Conservation (phyloP, 2,888 invertebrate genomes). For the Sepioteuthis lessoniana region DNA sequence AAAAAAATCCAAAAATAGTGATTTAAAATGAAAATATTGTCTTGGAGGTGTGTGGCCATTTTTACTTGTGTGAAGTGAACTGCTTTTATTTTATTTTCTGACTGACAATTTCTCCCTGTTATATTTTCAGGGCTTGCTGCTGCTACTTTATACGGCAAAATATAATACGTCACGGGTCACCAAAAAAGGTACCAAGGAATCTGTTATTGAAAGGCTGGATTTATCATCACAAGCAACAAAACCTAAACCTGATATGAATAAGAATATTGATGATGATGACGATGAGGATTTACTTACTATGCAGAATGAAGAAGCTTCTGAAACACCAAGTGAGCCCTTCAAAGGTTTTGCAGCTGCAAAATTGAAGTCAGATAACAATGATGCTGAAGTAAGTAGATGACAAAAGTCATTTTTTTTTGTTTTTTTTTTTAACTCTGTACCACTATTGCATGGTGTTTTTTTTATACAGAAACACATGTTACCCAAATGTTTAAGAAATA, state of each 20-base stretch:
- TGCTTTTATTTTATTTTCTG: no score
- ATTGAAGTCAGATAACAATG: background rate
- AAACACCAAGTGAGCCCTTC: background rate
- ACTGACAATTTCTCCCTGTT: background rate
- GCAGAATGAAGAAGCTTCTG: background rate
- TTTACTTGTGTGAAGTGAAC: no score
- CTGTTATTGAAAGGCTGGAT: background rate
- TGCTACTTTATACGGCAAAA: background rate
- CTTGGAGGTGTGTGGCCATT: no score
- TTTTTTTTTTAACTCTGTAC: no score
- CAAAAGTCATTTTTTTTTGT: background rate
- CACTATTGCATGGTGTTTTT: no score
- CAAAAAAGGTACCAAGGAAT: background rate
- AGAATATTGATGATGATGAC: background rate
- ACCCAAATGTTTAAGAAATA: no score
- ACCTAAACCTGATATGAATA: background rate
- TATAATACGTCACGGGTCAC: background rate
- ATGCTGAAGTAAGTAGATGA: background rate
- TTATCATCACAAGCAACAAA: background rate
- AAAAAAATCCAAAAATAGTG: no score
- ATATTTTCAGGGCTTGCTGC: conserved; percentile 46
- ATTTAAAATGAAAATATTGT: no score
- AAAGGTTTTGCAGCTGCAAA: background rate
- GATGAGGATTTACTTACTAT: background rate
- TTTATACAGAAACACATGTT: no score